These are phyloP conservation scores for Girardinichthys multiradiatus DNA, from an alignment of 2,113 vertebrate genomes.

Conservation along the genomic window DNA sequence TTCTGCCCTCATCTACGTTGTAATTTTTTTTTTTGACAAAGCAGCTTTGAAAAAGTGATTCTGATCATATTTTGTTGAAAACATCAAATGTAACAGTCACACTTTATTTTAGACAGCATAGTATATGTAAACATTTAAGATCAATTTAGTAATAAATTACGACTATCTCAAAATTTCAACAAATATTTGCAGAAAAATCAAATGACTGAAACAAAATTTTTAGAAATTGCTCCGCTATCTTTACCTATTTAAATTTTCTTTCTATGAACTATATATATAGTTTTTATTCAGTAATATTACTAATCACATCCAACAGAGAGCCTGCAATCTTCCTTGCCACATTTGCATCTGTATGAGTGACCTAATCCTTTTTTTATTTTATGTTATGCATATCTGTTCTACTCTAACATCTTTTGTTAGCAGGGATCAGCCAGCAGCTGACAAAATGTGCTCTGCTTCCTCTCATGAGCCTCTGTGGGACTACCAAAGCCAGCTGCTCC, in stretches of 20 bases:
- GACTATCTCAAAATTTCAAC: slow-evolving; percentile 30
- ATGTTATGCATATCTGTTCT: slow-evolving; percentile 44
- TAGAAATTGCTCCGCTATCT: slow-evolving; percentile 46
- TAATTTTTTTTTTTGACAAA: slow-evolving; percentile 6
- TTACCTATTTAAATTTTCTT: slow-evolving; percentile 11
- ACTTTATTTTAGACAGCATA: slow-evolving; percentile 58
- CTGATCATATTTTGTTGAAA: slow-evolving; percentile 37
- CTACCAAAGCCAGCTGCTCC: slow-evolving; percentile 67
- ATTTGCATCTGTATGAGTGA: slow-evolving; percentile 27
- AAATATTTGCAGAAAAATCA: slow-evolving; percentile 27
- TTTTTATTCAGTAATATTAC: slow-evolving; percentile 21
- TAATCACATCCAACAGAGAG: slow-evolving; percentile 18
- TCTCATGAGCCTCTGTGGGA: slow-evolving; percentile 58
- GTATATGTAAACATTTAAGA: slow-evolving; percentile 47
- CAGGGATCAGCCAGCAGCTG: slow-evolving; percentile 65
- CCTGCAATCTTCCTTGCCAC: slow-evolving; percentile 25
- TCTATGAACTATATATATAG: slow-evolving; percentile 5
- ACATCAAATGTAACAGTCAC: slow-evolving; percentile 53
- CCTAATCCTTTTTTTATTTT: slow-evolving; percentile 31
- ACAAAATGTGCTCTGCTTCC: slow-evolving; percentile 65
- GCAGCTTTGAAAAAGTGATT: slow-evolving; percentile 28
- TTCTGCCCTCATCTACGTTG: slow-evolving; percentile 6
- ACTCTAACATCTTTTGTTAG: slow-evolving; percentile 53
- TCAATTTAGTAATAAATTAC: slow-evolving; percentile 41
- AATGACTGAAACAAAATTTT: slow-evolving; percentile 30